Evolutionary conservation across 2,888 invertebrate species (phyloP), one percentile per base, ranked within the genome.

Genomic region (Autographa gamma): DNA sequence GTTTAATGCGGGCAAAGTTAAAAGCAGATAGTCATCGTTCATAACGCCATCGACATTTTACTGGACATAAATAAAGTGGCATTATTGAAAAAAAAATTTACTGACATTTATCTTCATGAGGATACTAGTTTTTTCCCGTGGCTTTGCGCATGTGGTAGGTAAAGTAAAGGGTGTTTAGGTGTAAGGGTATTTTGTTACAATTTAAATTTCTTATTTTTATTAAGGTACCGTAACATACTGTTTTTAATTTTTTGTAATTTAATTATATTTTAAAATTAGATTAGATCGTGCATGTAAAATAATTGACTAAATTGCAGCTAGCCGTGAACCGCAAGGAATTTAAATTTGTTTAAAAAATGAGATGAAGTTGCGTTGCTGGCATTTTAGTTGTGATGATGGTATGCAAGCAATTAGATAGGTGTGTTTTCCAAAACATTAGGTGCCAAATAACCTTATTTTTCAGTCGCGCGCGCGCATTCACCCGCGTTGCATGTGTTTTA

Each of bases 331-430:
- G 58, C 52, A 69, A 41, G 62, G 31, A 9, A 34, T 62, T 1
- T 19, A 14, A 32, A 38, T 25, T 16, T 13, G 32, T 43, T n/a
- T 16, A 8, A 18, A n/a, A 59, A 16, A 34, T 63, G 52, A 60
- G 63, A 31, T 13, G 43, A 65, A 72, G 60, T 68, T 58, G 61
- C n/a, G 31, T 56, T 71, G 58, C 48, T 14, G 19, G 11, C 18
- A 63, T 70, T 63, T 60, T 65, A 69, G 31, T 18, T 14, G 19
- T 16, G 18, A n/a, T 63, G 54, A 60, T 18, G 66, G 80, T 56
- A 76, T 80, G 69, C 31, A 68, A 63, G 70, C 70, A 71, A 80
- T 78, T 71, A 69, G 2, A 68, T 8, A 43, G 69, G 60, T 63
- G 25, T 32, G 4, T 34, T 63, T 31, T 38, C 16, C 18, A 16